These are phyloP conservation scores for Ischnura elegans DNA, from an alignment of 2,888 invertebrate species.

Conservation along the genomic window DNA sequence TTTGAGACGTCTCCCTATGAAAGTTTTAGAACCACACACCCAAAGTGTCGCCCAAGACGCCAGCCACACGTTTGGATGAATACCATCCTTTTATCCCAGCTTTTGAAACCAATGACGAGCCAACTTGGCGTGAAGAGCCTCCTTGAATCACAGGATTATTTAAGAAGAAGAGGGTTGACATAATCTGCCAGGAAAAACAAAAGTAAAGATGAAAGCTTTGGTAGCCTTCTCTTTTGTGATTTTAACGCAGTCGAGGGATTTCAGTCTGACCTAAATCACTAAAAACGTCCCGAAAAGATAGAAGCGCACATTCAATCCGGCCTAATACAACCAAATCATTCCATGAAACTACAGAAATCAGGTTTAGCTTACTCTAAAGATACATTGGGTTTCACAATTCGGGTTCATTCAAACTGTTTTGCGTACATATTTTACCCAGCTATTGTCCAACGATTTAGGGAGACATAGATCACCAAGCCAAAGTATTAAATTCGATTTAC, in stretches of 20 bases:
- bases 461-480: neutral
- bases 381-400: neutral
- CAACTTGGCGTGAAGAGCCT: neutral
- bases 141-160: constrained; percentile 53
- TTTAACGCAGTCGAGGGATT: neutral
- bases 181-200: constrained; percentile 45
- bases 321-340: neutral
- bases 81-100: neutral
- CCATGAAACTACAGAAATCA: neutral
- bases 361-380: neutral
- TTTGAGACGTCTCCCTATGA: neutral
- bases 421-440: neutral
- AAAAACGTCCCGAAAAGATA: neutral
- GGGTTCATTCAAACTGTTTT: neutral
- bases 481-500: neutral
- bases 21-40: neutral
- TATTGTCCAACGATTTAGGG: neutral
- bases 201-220: neutral
- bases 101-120: neutral
- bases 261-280: neutral
- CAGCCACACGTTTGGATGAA: neutral
- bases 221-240: neutral
- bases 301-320: neutral
- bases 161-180: neutral
- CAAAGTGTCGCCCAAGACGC: neutral